Evolutionary conservation across 2,888 invertebrate species (phyloP).

Genomic region (Gastrophysa polygoni): DNA sequence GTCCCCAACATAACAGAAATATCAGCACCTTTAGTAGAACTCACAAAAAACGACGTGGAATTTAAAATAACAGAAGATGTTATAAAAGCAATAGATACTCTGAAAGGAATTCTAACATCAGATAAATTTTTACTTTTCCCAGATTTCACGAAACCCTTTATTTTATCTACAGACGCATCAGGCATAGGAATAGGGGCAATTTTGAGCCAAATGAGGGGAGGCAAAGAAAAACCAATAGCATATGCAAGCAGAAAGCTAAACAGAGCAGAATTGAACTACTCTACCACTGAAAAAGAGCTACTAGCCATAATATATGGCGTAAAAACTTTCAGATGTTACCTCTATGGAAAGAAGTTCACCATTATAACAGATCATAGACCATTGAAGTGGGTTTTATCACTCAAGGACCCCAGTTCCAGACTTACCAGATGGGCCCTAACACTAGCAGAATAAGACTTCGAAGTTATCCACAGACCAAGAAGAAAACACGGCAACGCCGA

Average conservation of each 20-base stretch:
- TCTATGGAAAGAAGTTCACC: too few relatives aligned
- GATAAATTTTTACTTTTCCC: constrained; percentile 35
- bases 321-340: constrained; percentile 17
- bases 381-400: too few relatives aligned
- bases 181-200: constrained; percentile 44
- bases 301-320: neutral
- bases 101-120: constrained; percentile 8
- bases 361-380: too few relatives aligned
- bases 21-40: neutral
- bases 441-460: too few relatives aligned
- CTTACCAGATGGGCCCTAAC: too few relatives aligned
- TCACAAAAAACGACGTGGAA: neutral
- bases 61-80: neutral
- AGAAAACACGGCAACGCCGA: too few relatives aligned
- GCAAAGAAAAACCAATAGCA: constrained; percentile 46
- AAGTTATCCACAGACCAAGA: too few relatives aligned
- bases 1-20: neutral
- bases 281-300: constrained; percentile 44
- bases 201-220: constrained; percentile 44
- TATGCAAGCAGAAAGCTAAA: constrained; percentile 45
- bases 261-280: constrained; percentile 40
- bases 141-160: constrained; percentile 43
- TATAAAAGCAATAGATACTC: neutral
- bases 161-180: constrained; percentile 46
- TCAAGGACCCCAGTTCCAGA: too few relatives aligned